phyloP scores from a whole-genome alignment of 2,113 vertebrate species.

The Menidia beryllina region DNA sequence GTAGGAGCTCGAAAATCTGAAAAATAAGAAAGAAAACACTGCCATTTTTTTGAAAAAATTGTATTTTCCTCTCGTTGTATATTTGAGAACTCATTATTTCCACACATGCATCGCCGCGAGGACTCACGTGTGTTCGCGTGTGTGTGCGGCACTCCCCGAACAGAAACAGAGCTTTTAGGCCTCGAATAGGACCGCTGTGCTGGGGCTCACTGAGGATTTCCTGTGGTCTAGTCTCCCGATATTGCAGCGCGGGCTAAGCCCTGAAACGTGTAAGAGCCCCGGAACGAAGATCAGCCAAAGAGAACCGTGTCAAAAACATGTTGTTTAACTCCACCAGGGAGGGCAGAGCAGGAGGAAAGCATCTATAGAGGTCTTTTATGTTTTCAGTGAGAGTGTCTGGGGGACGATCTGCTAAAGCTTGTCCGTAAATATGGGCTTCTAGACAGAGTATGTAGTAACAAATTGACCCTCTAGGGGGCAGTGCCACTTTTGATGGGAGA shows the following conservation, averaged over 20 bases:
- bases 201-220: constrained; percentile 68
- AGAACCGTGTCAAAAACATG: constrained; percentile 60
- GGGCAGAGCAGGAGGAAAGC: too few species aligned
- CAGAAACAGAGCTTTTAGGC: constrained; percentile 61
- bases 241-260: constrained; percentile 52
- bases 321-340: constrained; percentile 42
- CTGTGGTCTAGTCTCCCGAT: constrained; percentile 64
- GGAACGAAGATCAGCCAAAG: constrained; percentile 29
- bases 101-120: constrained; percentile 43
- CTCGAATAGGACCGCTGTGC: constrained; percentile 67
- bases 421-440: too few species aligned
- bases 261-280: constrained; percentile 60
- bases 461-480: too few species aligned
- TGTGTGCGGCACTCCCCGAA: constrained; percentile 40
- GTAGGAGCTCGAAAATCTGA: too few species aligned
- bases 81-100: constrained; percentile 66
- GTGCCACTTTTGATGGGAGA: too few species aligned
- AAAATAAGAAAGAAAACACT: too few species aligned
- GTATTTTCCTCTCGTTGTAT: too few species aligned
- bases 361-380: too few species aligned
- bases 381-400: too few species aligned
- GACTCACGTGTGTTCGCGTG: constrained; percentile 26
- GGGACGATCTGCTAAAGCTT: too few species aligned
- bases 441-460: too few species aligned
- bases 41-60: too few species aligned